Evolutionary conservation across 2,113 vertebrate genomes (phyloP), one percentile per base, ranked within the genome.

Genomic region (Centropus unirufus): DNA sequence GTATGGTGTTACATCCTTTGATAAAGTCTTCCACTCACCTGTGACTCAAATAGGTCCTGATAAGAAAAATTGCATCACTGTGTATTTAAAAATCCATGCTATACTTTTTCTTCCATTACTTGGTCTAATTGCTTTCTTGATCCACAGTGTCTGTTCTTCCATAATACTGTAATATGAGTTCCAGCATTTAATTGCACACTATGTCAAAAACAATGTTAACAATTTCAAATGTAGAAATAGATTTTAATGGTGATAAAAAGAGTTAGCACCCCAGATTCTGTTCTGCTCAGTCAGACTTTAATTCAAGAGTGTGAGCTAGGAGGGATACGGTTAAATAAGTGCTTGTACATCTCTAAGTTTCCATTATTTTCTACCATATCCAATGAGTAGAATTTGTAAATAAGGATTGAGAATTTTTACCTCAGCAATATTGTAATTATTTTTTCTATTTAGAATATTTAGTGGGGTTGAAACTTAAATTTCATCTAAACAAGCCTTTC

Each of bases 61-160:
- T 36, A 49, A 83, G 72, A 70, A 89, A 66, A 83, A 58, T 15
- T 42, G 17, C 21, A 87, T 74, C 30, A 12, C 10, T 73, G 24
- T 47, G 30, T 83, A 46, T 81, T 91, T 80, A 83, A 36, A 88
- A 95, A 58, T 62, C n/a, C 46, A 77, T 95, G 51, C 30, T 87
- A 12, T 87, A 51, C 24, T 67, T 96, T 84, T 61, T 62, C 30
- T 77, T 59, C n/a, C 26, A 15, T 66, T 77, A 36, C 20, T 89
- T 79, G 64, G 4, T 61, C 59, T 83, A n/a, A 55, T 64, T 64
- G 42, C 42, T 81, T 89, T 86, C 24, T 54, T 80, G 51, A 66
- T 83, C 63, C 57, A 46, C 42, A 62, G 30, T 74, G 17, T 85
- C 85, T 88, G 14, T 92, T 85, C 24, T 82, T 90, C 44, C 6